These are phyloP conservation scores for Dioctria rufipes DNA, from an alignment of 2,888 invertebrate genomes.

Conservation along the genomic window DNA sequence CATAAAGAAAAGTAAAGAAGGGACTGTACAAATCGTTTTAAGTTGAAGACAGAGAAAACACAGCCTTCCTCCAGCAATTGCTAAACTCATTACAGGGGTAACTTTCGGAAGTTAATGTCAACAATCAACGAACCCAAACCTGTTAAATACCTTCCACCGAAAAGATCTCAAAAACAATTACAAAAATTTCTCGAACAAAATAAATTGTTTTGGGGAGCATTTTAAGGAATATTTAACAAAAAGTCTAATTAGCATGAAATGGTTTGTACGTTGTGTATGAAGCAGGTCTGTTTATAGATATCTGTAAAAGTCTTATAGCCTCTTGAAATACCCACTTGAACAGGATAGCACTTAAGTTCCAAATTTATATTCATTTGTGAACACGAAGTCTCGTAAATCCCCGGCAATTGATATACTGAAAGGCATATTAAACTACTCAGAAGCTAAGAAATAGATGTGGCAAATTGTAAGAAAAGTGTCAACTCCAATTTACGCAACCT, in stretches of 20 bases:
- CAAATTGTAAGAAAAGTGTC: slow-evolving; percentile 9
- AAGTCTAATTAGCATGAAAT: slow-evolving; percentile 2
- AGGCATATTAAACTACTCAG: neutral
- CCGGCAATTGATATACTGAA: slow-evolving; percentile 11
- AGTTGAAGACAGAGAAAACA: neutral
- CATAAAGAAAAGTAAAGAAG: neutral
- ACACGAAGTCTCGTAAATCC: neutral
- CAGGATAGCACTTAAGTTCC: neutral
- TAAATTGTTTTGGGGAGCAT: slow-evolving; percentile 1
- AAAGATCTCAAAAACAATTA: neutral
- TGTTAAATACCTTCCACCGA: neutral
- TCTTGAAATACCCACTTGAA: neutral
- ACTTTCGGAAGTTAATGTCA: neutral
- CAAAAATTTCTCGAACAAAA: slow-evolving; percentile 1
- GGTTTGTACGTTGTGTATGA: neutral
- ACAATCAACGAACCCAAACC: neutral
- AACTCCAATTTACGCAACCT: slow-evolving; percentile 34
- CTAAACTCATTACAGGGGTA: neutral
- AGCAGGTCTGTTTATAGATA: neutral
- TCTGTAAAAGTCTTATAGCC: slow-evolving; percentile 1
- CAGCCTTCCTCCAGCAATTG: neutral
- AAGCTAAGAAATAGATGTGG: neutral
- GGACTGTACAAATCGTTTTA: neutral
- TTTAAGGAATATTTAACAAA: slow-evolving; percentile 2
- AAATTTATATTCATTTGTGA: slow-evolving; percentile 8